Evolutionary conservation across 2,113 vertebrate species (phyloP).

Genomic region (Aegithalos caudatus): DNA sequence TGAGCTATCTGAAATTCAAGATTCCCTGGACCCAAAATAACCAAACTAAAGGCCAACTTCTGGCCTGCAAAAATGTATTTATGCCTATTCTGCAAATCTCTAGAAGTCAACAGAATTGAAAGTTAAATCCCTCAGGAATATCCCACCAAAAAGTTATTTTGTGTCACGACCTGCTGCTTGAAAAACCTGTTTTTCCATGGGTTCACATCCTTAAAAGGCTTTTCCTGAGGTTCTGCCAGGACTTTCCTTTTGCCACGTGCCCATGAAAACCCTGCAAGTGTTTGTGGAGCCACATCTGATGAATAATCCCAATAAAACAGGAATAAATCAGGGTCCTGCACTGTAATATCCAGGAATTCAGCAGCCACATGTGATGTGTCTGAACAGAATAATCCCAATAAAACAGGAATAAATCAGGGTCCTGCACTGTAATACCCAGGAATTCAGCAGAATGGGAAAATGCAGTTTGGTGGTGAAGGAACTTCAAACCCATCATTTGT

Average conservation of each 20-base stretch:
- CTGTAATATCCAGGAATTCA: not conserved
- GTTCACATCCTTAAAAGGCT: not conserved
- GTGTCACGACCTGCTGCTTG: not conserved
- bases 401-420: not conserved
- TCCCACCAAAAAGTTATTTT: not conserved
- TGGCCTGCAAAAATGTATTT: not conserved
- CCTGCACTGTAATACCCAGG: rapidly evolving
- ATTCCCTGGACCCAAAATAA: not conserved
- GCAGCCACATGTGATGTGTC: not conserved
- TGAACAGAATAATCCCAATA: not conserved
- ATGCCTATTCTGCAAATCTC: not conserved
- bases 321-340: not conserved
- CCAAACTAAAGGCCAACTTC: not conserved
- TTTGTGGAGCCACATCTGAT: not conserved
- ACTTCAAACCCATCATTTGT: not conserved
- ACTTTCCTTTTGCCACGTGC: rapidly evolving
- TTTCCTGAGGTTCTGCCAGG: not conserved
- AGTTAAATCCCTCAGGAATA: not conserved
- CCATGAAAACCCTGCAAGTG: not conserved
- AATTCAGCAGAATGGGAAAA: not conserved
- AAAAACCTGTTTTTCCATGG: not conserved
- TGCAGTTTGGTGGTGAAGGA: not conserved
- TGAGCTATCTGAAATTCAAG: rapidly evolving
- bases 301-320: not conserved
- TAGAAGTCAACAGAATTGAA: not conserved